These are phyloP conservation scores for Merodon equestris DNA, from an alignment of 2,888 invertebrate species.

Conservation along the genomic window DNA sequence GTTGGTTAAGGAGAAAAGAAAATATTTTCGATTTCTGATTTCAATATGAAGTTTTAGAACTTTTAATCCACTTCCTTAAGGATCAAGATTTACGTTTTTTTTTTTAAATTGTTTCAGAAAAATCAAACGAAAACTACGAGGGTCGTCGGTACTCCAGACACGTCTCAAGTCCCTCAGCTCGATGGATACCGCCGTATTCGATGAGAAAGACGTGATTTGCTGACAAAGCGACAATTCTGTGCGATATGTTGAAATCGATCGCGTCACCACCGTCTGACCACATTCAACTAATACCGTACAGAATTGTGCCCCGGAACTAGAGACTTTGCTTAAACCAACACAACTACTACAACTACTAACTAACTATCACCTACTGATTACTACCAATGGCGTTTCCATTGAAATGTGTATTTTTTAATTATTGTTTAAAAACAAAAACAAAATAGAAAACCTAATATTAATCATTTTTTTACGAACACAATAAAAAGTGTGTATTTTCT, in stretches of 20 bases:
- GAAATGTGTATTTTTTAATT: constrained; percentile 25
- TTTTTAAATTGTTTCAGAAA: constrained; percentile 72
- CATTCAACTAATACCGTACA: constrained; percentile 74
- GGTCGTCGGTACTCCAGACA: constrained; percentile 88
- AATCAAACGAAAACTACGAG: constrained; percentile 83
- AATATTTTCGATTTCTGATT: no score
- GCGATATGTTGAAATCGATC: constrained; percentile 93
- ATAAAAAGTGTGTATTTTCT: constrained; percentile 57
- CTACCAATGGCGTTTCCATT: constrained; percentile 54
- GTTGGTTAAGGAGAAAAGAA: no score
- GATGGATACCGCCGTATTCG: constrained; percentile 89
- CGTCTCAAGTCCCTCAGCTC: constrained; percentile 87
- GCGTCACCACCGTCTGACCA: constrained; percentile 93
- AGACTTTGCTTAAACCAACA: constrained; percentile 59
- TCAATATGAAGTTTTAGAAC: no score
- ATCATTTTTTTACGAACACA: constrained; percentile 52
- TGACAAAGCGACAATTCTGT: constrained; percentile 98
- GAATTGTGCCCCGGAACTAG: constrained; percentile 78
- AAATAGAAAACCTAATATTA: constrained; percentile 25
- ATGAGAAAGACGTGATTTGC: constrained; percentile 94
- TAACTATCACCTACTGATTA: constrained; percentile 57
- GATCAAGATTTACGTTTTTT: background rate
- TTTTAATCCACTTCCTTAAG: constrained; percentile 1
- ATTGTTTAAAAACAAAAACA: background rate
- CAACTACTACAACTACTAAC: constrained; percentile 61